A percentile compares a stretch with the other conserved stretches of the same genome.
Evolutionary conservation across 2,888 invertebrate genomes (phyloP).

Genomic region (Latrodectus hesperus): DNA sequence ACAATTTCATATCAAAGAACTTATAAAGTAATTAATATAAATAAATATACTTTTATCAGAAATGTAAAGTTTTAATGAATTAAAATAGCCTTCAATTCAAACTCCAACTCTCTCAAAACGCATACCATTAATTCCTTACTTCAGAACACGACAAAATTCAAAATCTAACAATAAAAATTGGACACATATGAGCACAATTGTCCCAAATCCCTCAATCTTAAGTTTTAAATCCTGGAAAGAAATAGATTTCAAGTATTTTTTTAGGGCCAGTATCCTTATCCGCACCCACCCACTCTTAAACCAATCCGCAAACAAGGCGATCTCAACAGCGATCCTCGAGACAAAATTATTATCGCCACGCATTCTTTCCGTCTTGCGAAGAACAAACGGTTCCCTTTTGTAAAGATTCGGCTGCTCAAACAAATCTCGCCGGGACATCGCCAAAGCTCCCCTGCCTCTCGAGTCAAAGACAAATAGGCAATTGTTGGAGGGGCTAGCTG

Average conservation of each 20-base stretch:
- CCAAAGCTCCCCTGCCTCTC: neutral
- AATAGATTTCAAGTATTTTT: neutral
- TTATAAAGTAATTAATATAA: no score
- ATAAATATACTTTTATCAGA: no score
- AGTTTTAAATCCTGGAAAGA: no score
- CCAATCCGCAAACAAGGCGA: neutral
- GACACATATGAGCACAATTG: no score
- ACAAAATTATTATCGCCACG: neutral
- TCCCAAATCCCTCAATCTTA: no score
- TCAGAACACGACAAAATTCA: no score
- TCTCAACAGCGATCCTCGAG: neutral
- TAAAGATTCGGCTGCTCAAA: conserved; percentile 18
- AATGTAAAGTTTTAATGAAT: no score
- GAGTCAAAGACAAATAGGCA: conserved; percentile 13
- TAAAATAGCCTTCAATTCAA: no score
- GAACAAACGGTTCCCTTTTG: neutral
- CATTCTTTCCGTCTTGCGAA: neutral
- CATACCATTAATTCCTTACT: no score
- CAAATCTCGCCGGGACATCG: conserved; percentile 15
- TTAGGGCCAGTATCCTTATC: neutral
- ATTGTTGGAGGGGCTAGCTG: neutral
- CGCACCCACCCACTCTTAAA: neutral
- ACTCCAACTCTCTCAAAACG: no score
- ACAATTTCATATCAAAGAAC: no score
- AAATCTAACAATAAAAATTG: no score